phyloP scores from a whole-genome alignment of 2,113 vertebrate genomes.

The Microtus richardsoni region DNA sequence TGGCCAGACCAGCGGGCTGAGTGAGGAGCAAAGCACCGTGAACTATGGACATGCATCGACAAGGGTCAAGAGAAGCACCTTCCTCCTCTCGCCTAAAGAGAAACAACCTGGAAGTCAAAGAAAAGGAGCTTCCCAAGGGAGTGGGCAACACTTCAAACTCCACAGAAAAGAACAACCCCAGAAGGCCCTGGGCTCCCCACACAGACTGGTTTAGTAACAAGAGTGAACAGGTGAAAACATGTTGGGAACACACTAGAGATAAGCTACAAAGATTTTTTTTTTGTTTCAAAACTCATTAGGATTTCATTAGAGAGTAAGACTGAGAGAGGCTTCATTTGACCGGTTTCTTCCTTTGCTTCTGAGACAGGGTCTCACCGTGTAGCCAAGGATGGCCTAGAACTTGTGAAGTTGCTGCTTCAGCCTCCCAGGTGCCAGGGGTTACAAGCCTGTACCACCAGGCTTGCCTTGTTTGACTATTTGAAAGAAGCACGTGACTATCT shows the following conservation, averaged over 20 bases:
- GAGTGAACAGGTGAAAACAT: rapidly evolving
- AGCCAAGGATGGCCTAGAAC: not conserved
- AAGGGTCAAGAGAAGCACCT: too few relatives aligned
- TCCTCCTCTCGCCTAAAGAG: not conserved
- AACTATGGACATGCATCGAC: rapidly evolving
- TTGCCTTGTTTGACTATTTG: not conserved
- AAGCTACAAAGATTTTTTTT: not conserved
- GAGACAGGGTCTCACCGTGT: not conserved
- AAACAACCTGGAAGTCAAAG: not conserved
- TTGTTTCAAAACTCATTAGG: not conserved
- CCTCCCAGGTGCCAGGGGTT: not conserved
- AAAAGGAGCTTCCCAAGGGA: not conserved
- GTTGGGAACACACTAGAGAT: rapidly evolving
- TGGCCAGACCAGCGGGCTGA: not conserved
- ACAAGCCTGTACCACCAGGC: not conserved
- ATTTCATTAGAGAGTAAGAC: not conserved
- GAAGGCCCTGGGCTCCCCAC: not conserved
- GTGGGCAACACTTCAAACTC: rapidly evolving
- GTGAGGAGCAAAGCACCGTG: not conserved
- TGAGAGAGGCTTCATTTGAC: not conserved
- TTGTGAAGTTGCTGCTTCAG: not conserved
- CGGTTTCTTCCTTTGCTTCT: not conserved
- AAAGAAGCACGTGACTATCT: not conserved
- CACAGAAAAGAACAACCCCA: not conserved
- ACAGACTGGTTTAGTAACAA: not conserved